Base-by-base conservation (phyloP, 1,140 invertebrate genomes). In the Drosophila kikkawai region DNA sequence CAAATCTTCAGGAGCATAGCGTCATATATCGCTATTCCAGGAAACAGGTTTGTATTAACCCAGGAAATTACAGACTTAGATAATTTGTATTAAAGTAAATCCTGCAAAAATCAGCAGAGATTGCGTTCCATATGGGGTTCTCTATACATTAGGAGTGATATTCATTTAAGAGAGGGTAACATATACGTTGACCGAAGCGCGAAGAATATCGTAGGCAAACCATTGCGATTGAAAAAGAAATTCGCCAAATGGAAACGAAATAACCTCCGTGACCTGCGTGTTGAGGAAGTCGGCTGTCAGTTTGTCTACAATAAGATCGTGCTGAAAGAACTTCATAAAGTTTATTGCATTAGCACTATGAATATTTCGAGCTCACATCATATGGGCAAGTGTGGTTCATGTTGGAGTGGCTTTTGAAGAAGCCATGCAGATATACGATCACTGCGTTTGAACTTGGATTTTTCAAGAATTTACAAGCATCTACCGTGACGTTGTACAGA, bases 301-400 rank as follows among this genome's bases (percentile, higher is more conserved):
- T 36, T 53, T 19, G 7, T 53, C 32, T 32, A 53, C 32, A 53
- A 53, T 36, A 9, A 53, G 29, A 36, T 53, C 50, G 12, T 53
- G 32, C 50, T 53, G 32, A 8, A 53, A 36, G 7, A 13, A 5
- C 17, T 19, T 3, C 11, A 13, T 19, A 8, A 19, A 8, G 11
- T 53, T 4, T 19, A 19, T 36, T 13, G 13, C 9, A 13, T 36
- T 13, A 19, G 17, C 7, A 8, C 2, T 12, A 13, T 19, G 0
- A n/a, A 11, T 11, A 29, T 13, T 36, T 36, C 0, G 0, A 13
- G 5, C 50, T 53, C 17, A 53, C 50, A 36, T 36, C 29, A 17
- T 36, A 53, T 4, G 50, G 50, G 19, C 50, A 36, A 8, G 50
- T 53, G 2, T 53, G 50, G 12, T 53, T 53, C 50, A 53, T 53